A percentile compares a stretch with the other conserved stretches of the same genome.
phyloP scores from a whole-genome alignment of 2,888 invertebrate species.

The Cephalotes varians region DNA sequence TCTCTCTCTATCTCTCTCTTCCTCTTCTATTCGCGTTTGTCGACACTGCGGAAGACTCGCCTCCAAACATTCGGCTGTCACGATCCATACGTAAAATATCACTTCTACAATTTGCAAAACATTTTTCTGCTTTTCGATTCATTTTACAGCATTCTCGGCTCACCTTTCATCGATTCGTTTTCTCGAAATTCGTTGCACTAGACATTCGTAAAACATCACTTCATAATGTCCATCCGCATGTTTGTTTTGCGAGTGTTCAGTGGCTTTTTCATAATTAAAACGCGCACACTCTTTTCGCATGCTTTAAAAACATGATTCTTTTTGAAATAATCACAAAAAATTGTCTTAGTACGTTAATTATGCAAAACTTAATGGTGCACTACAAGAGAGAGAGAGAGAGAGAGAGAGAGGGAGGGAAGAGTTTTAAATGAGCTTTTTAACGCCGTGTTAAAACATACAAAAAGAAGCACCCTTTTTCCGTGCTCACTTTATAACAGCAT shows the following conservation, averaged over 20 bases:
- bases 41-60: background rate
- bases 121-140: background rate
- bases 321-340: constrained; percentile 1
- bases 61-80: background rate
- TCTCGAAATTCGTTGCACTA: background rate
- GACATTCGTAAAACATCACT: background rate
- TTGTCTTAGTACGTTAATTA: background rate
- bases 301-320: background rate
- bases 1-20: too few relatives aligned
- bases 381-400: background rate
- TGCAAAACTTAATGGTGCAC: background rate
- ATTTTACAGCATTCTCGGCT: background rate
- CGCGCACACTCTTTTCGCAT: background rate
- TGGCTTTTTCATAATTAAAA: constrained; percentile 21
- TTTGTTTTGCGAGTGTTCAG: background rate
- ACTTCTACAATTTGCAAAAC: background rate
- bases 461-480: constrained; percentile 2
- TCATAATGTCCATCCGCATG: background rate
- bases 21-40: background rate
- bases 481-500: constrained; percentile 6
- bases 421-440: constrained; percentile 34
- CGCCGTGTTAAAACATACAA: constrained; percentile 2
- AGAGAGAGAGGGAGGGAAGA: too few relatives aligned
- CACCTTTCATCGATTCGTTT: background rate
- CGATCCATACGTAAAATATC: background rate